Evolutionary conservation across 2,113 vertebrate genomes (phyloP).

Genomic region (Melospiza georgiana): DNA sequence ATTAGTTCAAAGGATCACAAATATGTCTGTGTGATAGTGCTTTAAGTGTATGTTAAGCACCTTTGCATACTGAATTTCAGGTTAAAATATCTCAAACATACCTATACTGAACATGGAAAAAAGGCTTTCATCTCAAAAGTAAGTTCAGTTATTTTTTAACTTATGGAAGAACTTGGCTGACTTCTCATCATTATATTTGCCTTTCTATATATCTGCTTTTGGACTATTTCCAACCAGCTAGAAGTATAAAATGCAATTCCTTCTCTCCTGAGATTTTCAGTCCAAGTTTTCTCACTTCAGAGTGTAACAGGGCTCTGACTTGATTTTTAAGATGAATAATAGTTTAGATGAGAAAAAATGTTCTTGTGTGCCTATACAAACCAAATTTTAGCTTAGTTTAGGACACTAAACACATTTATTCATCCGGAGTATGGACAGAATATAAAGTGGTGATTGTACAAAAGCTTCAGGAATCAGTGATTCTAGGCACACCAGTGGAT

Average conservation of each 20-base stretch:
- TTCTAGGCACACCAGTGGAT: background rate
- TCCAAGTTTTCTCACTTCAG: background rate
- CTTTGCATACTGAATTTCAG: background rate
- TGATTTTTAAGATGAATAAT: background rate
- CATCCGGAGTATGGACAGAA: background rate
- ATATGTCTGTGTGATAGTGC: background rate
- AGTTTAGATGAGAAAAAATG: conserved; percentile 1
- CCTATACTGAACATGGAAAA: background rate
- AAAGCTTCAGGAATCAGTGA: background rate
- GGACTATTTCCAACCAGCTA: background rate
- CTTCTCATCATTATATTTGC: background rate
- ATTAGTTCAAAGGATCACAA: background rate
- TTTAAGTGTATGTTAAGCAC: background rate
- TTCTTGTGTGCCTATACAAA: background rate
- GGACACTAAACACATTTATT: background rate
- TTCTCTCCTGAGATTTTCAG: background rate
- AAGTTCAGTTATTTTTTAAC: background rate
- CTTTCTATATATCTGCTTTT: background rate
- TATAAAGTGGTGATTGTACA: background rate
- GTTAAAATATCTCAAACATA: background rate
- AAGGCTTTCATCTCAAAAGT: background rate
- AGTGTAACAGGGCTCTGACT: background rate
- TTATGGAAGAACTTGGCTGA: background rate
- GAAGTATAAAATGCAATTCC: background rate
- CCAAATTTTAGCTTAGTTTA: background rate